phyloP scores from a whole-genome alignment of 2,888 invertebrate species.

The Mesorhabditis sp. region DNA sequence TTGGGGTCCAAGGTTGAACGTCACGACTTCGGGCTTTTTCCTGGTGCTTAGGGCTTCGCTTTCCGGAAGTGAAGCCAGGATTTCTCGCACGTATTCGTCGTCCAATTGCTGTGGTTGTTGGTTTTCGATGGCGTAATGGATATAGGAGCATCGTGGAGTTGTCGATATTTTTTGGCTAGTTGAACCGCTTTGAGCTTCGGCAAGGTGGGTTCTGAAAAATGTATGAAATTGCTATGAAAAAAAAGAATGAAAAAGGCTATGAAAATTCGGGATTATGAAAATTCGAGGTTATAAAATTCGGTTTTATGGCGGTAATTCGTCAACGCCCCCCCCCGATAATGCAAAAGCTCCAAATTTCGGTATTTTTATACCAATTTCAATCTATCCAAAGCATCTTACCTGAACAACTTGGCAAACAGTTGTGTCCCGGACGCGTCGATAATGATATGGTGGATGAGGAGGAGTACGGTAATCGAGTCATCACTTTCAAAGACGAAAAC shows the following conservation, averaged over 20 bases:
- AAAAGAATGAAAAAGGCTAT: too few relatives aligned
- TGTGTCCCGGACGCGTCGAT: conserved; percentile 34
- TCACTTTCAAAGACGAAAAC: neutral
- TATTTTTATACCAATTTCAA: too few relatives aligned
- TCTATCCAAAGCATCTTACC: neutral
- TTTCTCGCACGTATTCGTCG: neutral
- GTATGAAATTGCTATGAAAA: too few relatives aligned
- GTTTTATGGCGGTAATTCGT: too few relatives aligned
- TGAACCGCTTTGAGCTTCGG: too few relatives aligned
- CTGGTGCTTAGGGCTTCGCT: neutral
- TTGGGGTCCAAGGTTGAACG: neutral
- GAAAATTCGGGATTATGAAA: too few relatives aligned
- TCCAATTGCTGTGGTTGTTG: neutral
- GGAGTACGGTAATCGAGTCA: conserved; percentile 15
- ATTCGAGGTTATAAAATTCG: too few relatives aligned
- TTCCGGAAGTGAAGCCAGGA: neutral
- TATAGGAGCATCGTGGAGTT: neutral
- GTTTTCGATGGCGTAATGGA: neutral
- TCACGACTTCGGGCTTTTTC: neutral
- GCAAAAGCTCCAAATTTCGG: too few relatives aligned
- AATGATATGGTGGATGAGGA: conserved; percentile 34
- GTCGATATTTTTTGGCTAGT: too few relatives aligned
- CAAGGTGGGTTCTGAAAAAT: too few relatives aligned
- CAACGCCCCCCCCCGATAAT: too few relatives aligned
- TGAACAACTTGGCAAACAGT: conserved; percentile 7